Conservation (phyloP, 2,113 vertebrate genomes). For the Aptenodytes patagonicus region DNA sequence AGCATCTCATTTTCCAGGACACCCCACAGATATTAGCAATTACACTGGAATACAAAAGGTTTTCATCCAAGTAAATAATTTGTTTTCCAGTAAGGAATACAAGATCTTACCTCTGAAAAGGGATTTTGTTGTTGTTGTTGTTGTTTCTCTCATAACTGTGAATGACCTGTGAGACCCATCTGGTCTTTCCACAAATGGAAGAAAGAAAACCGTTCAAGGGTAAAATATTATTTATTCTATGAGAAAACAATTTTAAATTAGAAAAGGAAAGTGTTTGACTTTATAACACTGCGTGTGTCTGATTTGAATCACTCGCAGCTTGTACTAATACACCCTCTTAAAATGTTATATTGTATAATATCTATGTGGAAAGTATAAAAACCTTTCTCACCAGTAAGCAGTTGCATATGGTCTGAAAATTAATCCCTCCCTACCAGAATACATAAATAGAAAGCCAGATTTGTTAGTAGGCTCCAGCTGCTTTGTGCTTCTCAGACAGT, state of each 20-base stretch:
- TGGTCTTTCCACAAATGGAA: constrained; percentile 67
- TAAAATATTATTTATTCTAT: constrained; percentile 70
- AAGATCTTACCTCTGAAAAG: constrained; percentile 61
- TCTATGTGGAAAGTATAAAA: constrained; percentile 53
- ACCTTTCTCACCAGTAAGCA: constrained; percentile 59
- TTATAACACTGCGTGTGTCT: constrained; percentile 46
- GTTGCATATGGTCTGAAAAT: constrained; percentile 54
- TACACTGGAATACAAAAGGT: constrained; percentile 69
- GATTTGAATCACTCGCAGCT: constrained; percentile 61
- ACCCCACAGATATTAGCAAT: constrained; percentile 72
- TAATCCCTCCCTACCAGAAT: constrained; percentile 51
- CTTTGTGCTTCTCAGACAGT: constrained; percentile 23
- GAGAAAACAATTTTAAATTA: constrained; percentile 72
- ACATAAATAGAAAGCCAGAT: constrained; percentile 50
- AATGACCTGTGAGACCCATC: constrained; percentile 70
- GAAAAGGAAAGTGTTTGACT: constrained; percentile 60
- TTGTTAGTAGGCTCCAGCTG: constrained; percentile 45
- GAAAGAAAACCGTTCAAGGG: constrained; percentile 63
- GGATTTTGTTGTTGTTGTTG: not conserved
- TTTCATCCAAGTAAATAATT: constrained; percentile 76
- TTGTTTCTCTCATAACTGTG: constrained; percentile 64
- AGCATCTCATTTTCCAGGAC: constrained; percentile 73
- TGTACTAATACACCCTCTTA: constrained; percentile 57
- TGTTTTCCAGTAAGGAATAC: constrained; percentile 68
- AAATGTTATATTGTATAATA: constrained; percentile 62